Evolutionary conservation across 2,797 vertebrate species (phyloP).

Genomic region (Pogoniulus pusillus): DNA sequence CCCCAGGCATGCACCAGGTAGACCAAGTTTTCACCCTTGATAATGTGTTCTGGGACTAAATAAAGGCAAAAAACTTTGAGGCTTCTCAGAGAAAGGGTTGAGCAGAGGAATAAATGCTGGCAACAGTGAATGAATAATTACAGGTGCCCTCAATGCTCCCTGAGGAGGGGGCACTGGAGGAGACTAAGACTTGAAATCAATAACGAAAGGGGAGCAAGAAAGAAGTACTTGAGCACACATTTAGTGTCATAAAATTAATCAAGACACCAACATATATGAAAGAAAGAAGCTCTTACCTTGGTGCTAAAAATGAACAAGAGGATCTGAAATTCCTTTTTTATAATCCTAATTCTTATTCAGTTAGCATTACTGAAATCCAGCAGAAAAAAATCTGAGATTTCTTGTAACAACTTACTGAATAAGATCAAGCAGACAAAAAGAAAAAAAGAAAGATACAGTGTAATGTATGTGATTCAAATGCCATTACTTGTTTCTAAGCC

Average conservation of each 20-base stretch:
- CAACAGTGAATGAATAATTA: neutral
- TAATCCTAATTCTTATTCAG: neutral
- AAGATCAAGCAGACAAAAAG: neutral
- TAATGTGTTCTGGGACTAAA: neutral
- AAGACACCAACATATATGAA: neutral
- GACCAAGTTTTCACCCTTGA: neutral
- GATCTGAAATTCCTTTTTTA: neutral
- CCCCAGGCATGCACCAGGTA: neutral
- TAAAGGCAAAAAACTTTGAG: neutral
- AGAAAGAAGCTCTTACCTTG: neutral
- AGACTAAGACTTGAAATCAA: neutral
- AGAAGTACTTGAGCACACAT: neutral
- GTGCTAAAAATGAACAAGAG: neutral
- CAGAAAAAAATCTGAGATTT: neutral
- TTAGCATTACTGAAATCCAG: neutral
- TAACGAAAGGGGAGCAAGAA: neutral
- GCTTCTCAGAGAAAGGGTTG: neutral
- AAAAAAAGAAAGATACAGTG: neutral
- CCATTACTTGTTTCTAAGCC: neutral
- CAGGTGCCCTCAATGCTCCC: neutral
- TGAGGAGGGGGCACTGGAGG: neutral
- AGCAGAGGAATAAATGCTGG: neutral
- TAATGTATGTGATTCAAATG: neutral
- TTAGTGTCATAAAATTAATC: neutral
- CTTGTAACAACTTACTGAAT: neutral